Evolutionary conservation across 2,888 invertebrate species (phyloP), one percentile per base, ranked within the genome.

Genomic region (Hyppa rectilinea): DNA sequence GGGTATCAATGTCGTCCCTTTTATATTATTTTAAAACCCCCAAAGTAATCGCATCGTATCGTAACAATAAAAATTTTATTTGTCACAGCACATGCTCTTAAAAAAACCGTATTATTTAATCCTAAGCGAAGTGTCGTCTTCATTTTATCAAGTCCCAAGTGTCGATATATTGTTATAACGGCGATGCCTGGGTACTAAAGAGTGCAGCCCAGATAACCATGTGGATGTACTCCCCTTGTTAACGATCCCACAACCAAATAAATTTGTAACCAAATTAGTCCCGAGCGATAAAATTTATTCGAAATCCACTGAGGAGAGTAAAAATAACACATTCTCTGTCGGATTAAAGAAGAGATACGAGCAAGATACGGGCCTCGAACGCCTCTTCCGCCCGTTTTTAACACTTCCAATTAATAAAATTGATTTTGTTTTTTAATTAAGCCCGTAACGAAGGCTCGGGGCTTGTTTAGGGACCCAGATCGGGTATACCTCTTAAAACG

Each of bases 221-320:
- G 92, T 93, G 92, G 93, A 92, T 93, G 95, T 94, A 93, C 93
- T 88, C 90, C 85, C 89, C 95, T 94, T 96, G 95, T 95, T 96
- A 96, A 96, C 95, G 96, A 94, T 92, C 91, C 92, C 90, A 93
- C 94, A 91, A 92, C 94, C 94, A 96, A 95, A 96, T 96, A 95
- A 96, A 96, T 96, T 96, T 95, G 96, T 96, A 96, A 95, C 96
- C 95, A 95, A 96, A 96, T 96, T 96, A 96, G 95, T 95, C 95
- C 92, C 94, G 82, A 91, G 91, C 92, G 96, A 96, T 96, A 96
- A 95, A 96, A 96, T 96, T 95, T 95, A 95, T 96, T 95, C 94
- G 94, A 95, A 93, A 95, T 94, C 93, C 94, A 93, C 93, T 92
- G 93, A 93, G 94, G 90, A 92, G 92, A 95, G 95, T 95, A 95